Evolutionary conservation across 2,113 vertebrate genomes (phyloP).

Genomic region (Mus spicilegus): DNA sequence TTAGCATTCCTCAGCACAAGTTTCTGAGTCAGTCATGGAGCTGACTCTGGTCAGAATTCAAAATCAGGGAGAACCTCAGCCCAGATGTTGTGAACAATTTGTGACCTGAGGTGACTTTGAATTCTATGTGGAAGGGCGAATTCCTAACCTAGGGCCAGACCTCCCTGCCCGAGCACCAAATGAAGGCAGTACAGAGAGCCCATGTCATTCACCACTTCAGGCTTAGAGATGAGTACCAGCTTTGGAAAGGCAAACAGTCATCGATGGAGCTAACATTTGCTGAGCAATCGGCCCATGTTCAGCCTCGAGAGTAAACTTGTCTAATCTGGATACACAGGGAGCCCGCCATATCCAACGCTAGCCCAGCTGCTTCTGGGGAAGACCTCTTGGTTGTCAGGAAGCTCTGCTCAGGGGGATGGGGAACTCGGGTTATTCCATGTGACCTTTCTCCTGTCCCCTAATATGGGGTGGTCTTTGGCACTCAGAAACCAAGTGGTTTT

Average conservation of each 20-base stretch:
- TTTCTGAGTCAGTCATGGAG: not conserved
- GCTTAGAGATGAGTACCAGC: not conserved
- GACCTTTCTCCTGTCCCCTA: not conserved
- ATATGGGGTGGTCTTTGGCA: not conserved
- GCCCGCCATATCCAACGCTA: not conserved
- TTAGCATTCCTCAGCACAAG: not conserved
- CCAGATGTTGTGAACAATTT: not conserved
- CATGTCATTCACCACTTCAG: not conserved
- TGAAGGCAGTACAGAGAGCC: not conserved
- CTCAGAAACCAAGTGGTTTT: not conserved
- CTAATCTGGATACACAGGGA: not conserved
- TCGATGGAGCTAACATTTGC: not conserved
- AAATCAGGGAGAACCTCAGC: not conserved
- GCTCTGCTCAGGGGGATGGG: not conserved
- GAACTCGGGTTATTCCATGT: not conserved
- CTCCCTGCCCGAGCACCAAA: not conserved
- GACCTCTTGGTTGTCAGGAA: not conserved
- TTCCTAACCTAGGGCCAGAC: rapidly evolving
- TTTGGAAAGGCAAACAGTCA: not conserved
- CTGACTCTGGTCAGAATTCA: not conserved
- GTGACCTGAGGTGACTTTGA: not conserved
- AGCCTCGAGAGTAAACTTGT: not conserved
- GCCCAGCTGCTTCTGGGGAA: not conserved
- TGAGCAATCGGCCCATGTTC: not conserved
- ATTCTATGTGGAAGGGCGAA: not conserved